Base-by-base conservation (phyloP, 2,888 invertebrate species). In the Autographa gamma region DNA sequence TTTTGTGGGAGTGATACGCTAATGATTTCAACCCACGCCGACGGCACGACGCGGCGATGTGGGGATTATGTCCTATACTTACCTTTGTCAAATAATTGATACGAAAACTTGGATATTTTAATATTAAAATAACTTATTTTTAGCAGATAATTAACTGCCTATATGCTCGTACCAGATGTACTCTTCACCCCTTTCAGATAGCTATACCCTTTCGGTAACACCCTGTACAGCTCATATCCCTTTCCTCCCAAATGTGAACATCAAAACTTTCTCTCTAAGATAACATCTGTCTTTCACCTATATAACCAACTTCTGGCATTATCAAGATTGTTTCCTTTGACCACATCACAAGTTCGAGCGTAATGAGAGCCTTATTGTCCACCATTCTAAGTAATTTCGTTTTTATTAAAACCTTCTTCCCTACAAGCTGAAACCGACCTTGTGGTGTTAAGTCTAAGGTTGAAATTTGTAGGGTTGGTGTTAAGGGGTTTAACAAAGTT, bases 321-420 rank as follows among this genome's bases (percentile, higher is more conserved):
- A 72, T 68, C 79, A 69, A 63, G 60, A 73, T 59, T 76, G 68
- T 71, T 69, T n/a, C 65, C 68, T 76, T 72, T 63, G 59, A 64
- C 66, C 73, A 76, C 73, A 54, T 60, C 66, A 79, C 63, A 69
- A 76, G 66, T 71, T 70, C 63, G 18, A n/a, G 16, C 64, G 67
- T 73, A 76, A 76, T 76, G 76, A 82, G 65, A 61, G 68, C 68
- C 70, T 76, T 79, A 69, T 43, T 66, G 60, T 41, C 48, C 54
- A 19, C 59, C 38, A 18, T 65, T 66, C 58, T 74, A 69, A 70
- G 71, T 74, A 82, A 80, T 79, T 79, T 48, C 64, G 69, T 76
- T 80, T 82, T 82, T 82, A 82, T 82, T 80, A 82, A 73, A 81
- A 69, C 67, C 66, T 79, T 43, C 14, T 9, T 14, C 16, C 0